Evolutionary conservation across 2,113 vertebrate genomes (phyloP), one percentile per base, ranked within the genome.

Genomic region (Heterotis niloticus): DNA sequence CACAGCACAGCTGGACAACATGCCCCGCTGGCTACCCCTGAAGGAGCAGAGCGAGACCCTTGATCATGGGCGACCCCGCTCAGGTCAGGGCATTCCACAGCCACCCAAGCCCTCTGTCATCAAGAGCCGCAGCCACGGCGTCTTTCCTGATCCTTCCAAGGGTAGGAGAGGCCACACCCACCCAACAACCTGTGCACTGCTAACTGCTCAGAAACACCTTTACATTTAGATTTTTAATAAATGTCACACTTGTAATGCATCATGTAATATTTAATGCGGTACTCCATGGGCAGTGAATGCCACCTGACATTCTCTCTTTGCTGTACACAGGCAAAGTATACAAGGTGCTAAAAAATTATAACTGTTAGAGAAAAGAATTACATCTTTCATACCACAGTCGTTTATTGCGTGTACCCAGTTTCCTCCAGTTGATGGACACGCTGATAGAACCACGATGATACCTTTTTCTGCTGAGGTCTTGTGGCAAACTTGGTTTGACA

Each of bases 141-240:
- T 99, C 89, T 98, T 99, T 85, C 98, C 97, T 17, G 96, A 98
- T 88, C 96, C 96, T 28, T 93, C 96, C 83, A 99, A 98, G 93
- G 98, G 98, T 99, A 98, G 92, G 89, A 84, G 88, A 44, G 12
- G 0, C 76, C 80, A 24, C 29, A 52, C 11, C 13, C 62, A 23
- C 20, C 10, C 3, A 16, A 5, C n/a, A 18, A 51, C 69, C 69
- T 26, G 64, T 76, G 69, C 28, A 0, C 78, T 73, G 64, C 18
- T 51, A 52, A 52, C 79, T 76, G 29, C 65, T 71, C 23, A 73
- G 4, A 60, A 44, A 84, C 80, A 81, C 74, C 82, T 66, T 17
- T 72, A 65, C 64, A 13, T 75, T 44, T 44, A 62, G 14, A 52
- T 51, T 71, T 71, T 71, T 52, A 69, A 10, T 51, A 52, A 10